Percentiles rank a stretch among this genome's conserved stretches.
phyloP scores from a whole-genome alignment of 2,888 invertebrate species.

The Chloroclysta siterata region DNA sequence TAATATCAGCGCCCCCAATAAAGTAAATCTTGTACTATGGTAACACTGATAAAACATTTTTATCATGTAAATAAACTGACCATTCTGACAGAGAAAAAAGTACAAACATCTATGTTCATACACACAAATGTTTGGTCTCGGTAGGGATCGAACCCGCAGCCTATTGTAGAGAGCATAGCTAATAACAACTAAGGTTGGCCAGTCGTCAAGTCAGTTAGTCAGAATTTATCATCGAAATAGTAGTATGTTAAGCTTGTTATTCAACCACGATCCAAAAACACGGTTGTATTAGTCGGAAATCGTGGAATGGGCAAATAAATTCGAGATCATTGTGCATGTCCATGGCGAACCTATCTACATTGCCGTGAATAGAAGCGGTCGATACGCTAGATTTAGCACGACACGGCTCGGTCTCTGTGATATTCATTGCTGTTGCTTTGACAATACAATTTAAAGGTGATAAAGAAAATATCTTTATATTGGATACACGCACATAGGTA shows the following conservation, averaged over 20 bases:
- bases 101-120: no score
- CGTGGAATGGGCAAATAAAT: conserved; percentile 35
- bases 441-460: conserved; percentile 19
- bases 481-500: no score
- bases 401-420: conserved; percentile 26
- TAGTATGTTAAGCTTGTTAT: conserved; percentile 17
- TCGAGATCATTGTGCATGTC: conserved; percentile 33
- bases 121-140: no score
- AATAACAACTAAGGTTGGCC: no score
- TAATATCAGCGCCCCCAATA: no score
- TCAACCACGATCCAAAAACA: conserved; percentile 15
- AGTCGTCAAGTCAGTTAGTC: no score
- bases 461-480: background rate
- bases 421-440: conserved; percentile 35
- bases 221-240: background rate
- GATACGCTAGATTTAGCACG: conserved; percentile 38
- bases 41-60: no score
- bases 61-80: no score
- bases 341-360: conserved; percentile 23
- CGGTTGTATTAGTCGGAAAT: conserved; percentile 14
- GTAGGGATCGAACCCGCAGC: no score
- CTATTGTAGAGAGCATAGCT: no score
- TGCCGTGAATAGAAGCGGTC: conserved; percentile 32
- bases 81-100: no score
- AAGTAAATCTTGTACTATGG: no score